phyloP scores from a whole-genome alignment of 2,113 vertebrate genomes.

The Corythornis cristatus region DNA sequence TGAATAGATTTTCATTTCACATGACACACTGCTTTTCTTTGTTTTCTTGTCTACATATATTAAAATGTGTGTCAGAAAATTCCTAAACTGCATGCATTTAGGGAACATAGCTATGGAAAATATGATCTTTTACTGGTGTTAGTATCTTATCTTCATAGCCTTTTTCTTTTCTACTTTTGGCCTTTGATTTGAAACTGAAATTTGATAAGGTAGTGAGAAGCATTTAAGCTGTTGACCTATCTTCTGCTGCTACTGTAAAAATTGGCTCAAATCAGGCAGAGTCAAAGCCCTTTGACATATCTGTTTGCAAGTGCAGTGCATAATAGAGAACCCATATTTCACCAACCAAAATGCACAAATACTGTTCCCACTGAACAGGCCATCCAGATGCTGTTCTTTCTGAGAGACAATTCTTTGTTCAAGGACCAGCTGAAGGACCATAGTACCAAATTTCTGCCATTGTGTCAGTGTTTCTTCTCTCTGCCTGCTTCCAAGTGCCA shows the following conservation, averaged over 20 bases:
- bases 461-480: not conserved
- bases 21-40: not conserved
- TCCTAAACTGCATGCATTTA: not conserved
- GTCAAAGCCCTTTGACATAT: not conserved
- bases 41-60: not conserved
- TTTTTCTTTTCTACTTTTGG: not conserved
- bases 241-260: not conserved
- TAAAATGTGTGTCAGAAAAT: not conserved
- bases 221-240: not conserved
- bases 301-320: not conserved
- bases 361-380: not conserved
- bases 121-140: not conserved
- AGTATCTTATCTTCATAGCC: not conserved
- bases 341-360: not conserved
- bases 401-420: not conserved
- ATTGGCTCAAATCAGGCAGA: not conserved
- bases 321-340: not conserved
- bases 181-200: not conserved
- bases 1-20: not conserved
- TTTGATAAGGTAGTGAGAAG: not conserved
- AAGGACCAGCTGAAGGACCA: not conserved
- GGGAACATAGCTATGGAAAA: not conserved
- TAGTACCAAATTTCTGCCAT: not conserved
- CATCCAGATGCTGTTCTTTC: not conserved
- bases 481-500: not conserved